Evolutionary conservation across 2,888 invertebrate genomes (phyloP), one percentile per base, ranked within the genome.

Genomic region (Orthosia incerta): DNA sequence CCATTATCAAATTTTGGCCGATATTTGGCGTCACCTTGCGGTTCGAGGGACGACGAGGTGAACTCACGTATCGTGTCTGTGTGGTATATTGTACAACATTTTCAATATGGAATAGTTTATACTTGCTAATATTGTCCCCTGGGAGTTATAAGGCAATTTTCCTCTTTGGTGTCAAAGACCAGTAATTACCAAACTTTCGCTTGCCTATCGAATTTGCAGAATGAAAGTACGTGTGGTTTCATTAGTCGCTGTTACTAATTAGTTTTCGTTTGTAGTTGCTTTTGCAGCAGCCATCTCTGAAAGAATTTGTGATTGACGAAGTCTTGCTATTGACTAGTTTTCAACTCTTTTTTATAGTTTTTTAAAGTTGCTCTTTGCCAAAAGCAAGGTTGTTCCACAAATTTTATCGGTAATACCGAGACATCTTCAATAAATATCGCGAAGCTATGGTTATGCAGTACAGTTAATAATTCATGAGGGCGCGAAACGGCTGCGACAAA

Each of bases 1-100:
- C 87, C 84, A 83, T 83, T 87, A 86, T 79, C 76, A 86, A 88
- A 88, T 88, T 84, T 80, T 73, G 76, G 65, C 59, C 73, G 74
- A 70, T 80, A 77, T 76, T 69, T 71, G 76, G 82, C 88, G 88
- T 80, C 85, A 86, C 83, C 85, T 83, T 82, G 80, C 67, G 84
- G 80, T 81, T 63, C 56, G 70, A 60, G 69, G 63, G 51, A 72
- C 63, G 63, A 16, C 23, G 31, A 50, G 60, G 73, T 64, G 53
- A 83, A 59, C 51, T 71, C 66, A 59, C 69, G 59, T 71, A 56
- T 65, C 70, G 50, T 79, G 48, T 69, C 20, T 63, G 61, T 23
- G 12, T 59, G 46, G 48, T 45, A 62, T 68, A 66, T 71, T 67
- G 65, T 50, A 56, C 46, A 0, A 57, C 48, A 74, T 67, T 50